Evolutionary conservation across 2,113 vertebrate species (phyloP), one percentile per base, ranked within the genome.

Genomic region (Garra rufa): DNA sequence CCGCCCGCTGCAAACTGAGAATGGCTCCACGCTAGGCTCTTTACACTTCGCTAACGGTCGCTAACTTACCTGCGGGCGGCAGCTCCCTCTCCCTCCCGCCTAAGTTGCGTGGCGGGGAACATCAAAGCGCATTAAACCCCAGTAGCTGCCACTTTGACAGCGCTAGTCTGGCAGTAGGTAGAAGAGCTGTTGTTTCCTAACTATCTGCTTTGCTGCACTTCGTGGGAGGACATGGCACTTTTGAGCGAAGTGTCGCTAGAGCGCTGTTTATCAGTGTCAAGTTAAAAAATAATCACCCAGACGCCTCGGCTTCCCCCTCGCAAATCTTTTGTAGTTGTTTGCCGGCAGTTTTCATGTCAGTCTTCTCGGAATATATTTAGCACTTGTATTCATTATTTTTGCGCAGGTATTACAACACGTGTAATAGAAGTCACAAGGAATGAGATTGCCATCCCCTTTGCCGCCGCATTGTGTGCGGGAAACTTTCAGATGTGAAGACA

Each of bases 201-300:
- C 87, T 74, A 81, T 73, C 81, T 82, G 81, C 74, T 83, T 79
- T 83, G 87, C 87, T 30, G 26, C 69, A 59, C 69, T 83, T 85
- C 48, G 87, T 88, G 76, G 87, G 84, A 88, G 84, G 87, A 88
- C 84, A 63, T 83, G 52, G 81, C 76, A 80, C 80, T 87, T 85
- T 85, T 82, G 55, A 75, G 75, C 57, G 21, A 76, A 59, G 73
- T 87, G 83, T 74, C 65, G 43, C 83, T 78, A 52, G 73, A 75
- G 28, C 76, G 44, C 65, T 86, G 81, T 85, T 88, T 83, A 85
- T 81, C 81, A 70, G 84, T 85, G 84, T 83, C 70, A 85, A 79
- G 75, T 83, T 74, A 76, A 82, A 82, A 81, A 78, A 77, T 73
- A 73, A 85, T 85, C 65, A 85, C 83, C 79, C 63, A 55, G 50